phyloP scores from a whole-genome alignment of 2,797 vertebrate species.

The Percopsis omiscomaycus region DNA sequence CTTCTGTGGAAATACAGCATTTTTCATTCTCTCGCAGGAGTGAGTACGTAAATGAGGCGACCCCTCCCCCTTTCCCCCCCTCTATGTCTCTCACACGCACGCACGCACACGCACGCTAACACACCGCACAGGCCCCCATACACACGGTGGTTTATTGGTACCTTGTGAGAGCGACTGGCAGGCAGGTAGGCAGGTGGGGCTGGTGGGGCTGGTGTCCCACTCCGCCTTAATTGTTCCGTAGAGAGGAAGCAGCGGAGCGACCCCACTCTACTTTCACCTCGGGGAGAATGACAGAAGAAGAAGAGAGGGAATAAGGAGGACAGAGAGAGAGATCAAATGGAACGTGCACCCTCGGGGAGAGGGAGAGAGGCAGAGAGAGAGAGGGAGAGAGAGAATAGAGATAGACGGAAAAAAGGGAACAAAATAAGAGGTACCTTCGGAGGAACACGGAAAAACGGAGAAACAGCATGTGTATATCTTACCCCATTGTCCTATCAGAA shows the following conservation, averaged over 20 bases:
- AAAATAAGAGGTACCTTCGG: constrained; percentile 8
- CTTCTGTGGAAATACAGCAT: constrained; percentile 44
- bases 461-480: constrained; percentile 3
- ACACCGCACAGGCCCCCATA: constrained; percentile 11
- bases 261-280: constrained; percentile 40
- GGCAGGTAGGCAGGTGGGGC: constrained; percentile 47
- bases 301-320: not conserved
- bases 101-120: not conserved
- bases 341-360: constrained; percentile 11
- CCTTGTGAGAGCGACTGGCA: constrained; percentile 63
- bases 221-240: constrained; percentile 68
- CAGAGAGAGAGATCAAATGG: constrained; percentile 22
- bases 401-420: constrained; percentile 1
- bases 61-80: constrained; percentile 19
- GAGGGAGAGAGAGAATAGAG: constrained; percentile 28
- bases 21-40: constrained; percentile 25
- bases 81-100: constrained; percentile 8
- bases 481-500: too few relatives aligned
- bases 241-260: constrained; percentile 55
- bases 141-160: constrained; percentile 52
- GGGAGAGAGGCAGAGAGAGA: not conserved
- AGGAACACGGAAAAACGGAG: constrained; percentile 5
- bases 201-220: constrained; percentile 60
- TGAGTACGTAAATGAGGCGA: constrained; percentile 17
- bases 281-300: constrained; percentile 23